A percentile compares a stretch with the other conserved stretches of the same genome.
Conservation (phyloP, 2,113 vertebrate species). For the Camelus dromedarius region DNA sequence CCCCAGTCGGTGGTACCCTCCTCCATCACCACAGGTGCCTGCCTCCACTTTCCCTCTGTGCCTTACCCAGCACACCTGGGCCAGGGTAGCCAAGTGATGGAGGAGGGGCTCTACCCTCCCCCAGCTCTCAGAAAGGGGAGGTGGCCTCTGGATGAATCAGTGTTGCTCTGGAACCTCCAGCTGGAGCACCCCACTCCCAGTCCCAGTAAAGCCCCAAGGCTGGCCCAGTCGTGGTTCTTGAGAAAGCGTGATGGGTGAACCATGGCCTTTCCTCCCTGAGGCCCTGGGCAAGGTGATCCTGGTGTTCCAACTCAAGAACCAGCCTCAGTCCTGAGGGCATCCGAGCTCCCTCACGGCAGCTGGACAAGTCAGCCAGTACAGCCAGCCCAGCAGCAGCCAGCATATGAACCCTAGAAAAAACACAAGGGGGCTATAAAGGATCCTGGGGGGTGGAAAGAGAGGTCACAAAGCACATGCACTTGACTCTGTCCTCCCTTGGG, state of each 20-base stretch:
- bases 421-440: neutral
- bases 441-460: neutral
- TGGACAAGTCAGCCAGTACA: neutral
- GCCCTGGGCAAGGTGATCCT: accelerated
- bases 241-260: neutral
- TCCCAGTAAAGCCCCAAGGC: neutral
- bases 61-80: neutral
- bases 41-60: neutral
- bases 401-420: accelerated
- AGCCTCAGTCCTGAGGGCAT: neutral
- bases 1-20: accelerated
- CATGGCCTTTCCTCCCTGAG: accelerated
- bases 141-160: neutral
- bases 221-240: neutral
- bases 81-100: neutral
- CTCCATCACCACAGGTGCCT: neutral
- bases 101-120: neutral
- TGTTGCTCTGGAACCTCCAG: too few relatives aligned
- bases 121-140: neutral
- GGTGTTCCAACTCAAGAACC: neutral
- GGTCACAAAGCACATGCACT: accelerated
- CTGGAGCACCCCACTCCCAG: too few relatives aligned
- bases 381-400: neutral
- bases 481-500: neutral
- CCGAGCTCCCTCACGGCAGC: neutral